Evolutionary conservation across 2,888 invertebrate genomes (phyloP), one percentile per base, ranked within the genome.

Genomic region (Chymomyza caudatula): DNA sequence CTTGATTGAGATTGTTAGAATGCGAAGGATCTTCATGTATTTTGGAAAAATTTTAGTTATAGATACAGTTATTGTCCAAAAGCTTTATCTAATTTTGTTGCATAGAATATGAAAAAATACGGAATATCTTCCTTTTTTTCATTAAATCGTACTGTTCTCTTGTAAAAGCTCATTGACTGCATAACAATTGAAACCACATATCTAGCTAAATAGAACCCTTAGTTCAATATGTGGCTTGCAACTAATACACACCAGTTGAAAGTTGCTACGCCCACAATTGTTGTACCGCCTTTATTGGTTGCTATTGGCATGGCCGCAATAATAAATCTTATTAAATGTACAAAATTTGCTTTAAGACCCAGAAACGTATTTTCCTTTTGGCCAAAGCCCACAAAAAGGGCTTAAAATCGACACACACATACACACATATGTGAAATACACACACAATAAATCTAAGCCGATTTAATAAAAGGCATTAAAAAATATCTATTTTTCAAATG

Each of bases 401-500:
- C 71, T 84, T 72, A 75, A 54, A 69, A 65, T 42, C 59, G 56
- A 72, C 60, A 60, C 55, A 67, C 69, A 63, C 22, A 49, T 47
- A 61, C 52, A 59, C 37, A 60, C 51, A 52, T n/a, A 44, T 51
- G 55, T 15, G 68, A 60, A 42, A 70, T 42, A 25, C 37, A 47
- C n/a, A 72, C 67, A 74, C 74, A 76, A 83, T 80, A 83, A 80
- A 80, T 78, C 84, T 81, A 83, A 85, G 81, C 83, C 86, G 80
- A 86, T 87, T 87, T 86, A 83, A 87, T 87, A 87, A 87, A 83
- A 77, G 71, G 81, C 76, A 80, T 83, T 82, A 78, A 85, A 80
- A 86, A 81, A 81, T 78, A 74, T 80, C 71, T 83, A 81, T 82
- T 81, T 84, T 76, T 71, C 63, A 71, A 81, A 78, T 77, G 76